Evolutionary conservation across 2,888 invertebrate genomes (phyloP), one percentile per base, ranked within the genome.

Genomic region (Drosophila helvetica): DNA sequence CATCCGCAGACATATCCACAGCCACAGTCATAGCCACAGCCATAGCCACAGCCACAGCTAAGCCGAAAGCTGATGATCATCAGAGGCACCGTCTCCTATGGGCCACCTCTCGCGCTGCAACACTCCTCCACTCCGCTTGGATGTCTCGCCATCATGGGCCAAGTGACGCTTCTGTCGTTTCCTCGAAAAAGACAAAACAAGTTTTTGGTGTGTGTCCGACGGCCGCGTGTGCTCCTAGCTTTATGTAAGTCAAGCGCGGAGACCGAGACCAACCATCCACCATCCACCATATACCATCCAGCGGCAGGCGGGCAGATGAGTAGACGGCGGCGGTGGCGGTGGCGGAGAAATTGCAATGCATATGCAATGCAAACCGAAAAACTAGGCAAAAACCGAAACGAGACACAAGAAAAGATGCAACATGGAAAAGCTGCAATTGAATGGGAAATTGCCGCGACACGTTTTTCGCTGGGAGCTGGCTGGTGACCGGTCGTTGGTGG

Each of bases 181-280:
- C 85, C 85, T 85, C 82, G 70, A 87, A 77, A 74, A 38, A 76
- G 79, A 73, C 74, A 81, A 76, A 84, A 85, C 89, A 61, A 85
- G 89, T 85, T 85, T 85, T 81, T 63, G 59, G 55, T 22, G 46
- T 86, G 80, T 83, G 78, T 72, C 70, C 84, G 67, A 74, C 74
- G 68, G 48, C 38, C n/a, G 38, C 38, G 38, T 69, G 70, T 72
- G 76, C 83, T 88, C 86, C 86, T 71, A 74, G 82, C 89, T 85
- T 85, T 85, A 85, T 85, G 89, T 85, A 85, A 85, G 89, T 81
- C 88, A 89, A 85, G 64, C 84, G 74, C 81, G 79, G 74, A 75
- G 83, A 74, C 83, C 54, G 70, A 80, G 68, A 69, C 64, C 65
- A 57, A 67, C 63, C 64, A 62, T 65, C 62, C 64, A 15, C 52